phyloP scores from a whole-genome alignment of 2,797 vertebrate species.

The Mus spretus region DNA sequence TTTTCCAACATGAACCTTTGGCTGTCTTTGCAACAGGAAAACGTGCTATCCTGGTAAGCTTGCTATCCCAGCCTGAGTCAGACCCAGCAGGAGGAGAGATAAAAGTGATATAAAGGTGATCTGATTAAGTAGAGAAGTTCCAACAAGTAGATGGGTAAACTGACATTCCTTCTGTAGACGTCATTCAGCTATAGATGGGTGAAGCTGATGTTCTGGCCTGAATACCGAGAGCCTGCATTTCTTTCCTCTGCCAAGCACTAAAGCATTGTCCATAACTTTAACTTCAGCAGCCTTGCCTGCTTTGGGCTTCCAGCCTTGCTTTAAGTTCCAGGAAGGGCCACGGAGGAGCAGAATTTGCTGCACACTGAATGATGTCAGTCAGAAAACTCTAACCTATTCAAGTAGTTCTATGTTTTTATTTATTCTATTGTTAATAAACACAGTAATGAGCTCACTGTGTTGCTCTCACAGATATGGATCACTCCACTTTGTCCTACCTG shows the following conservation, averaged over 20 bases:
- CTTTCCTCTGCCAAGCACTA: not conserved
- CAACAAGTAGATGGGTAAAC: constrained; percentile 15
- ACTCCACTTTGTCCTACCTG: not conserved
- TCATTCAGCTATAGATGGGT: not conserved
- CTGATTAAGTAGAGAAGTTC: constrained; percentile 47
- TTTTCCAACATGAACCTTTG: not conserved
- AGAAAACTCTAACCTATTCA: constrained; percentile 70
- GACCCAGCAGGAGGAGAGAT: not conserved
- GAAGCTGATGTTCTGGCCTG: not conserved
- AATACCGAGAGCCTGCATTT: not conserved
- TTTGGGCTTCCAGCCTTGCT: not conserved
- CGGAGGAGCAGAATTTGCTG: not conserved
- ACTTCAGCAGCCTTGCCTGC: constrained; percentile 25
- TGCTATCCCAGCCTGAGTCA: not conserved
- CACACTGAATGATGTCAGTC: constrained; percentile 53
- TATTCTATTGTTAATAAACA: not conserved
- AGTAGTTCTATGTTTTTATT: constrained; percentile 67
- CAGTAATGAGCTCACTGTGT: not conserved
- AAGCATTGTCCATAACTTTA: not conserved
- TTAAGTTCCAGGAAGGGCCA: constrained; percentile 6
- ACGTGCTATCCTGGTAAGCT: not conserved
- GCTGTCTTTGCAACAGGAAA: not conserved
- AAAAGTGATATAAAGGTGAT: not conserved
- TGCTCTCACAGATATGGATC: not conserved
- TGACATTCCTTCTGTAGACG: not conserved